These are phyloP conservation scores for Vombatus ursinus DNA, from an alignment of 2,113 vertebrate genomes.

Conservation along the genomic window DNA sequence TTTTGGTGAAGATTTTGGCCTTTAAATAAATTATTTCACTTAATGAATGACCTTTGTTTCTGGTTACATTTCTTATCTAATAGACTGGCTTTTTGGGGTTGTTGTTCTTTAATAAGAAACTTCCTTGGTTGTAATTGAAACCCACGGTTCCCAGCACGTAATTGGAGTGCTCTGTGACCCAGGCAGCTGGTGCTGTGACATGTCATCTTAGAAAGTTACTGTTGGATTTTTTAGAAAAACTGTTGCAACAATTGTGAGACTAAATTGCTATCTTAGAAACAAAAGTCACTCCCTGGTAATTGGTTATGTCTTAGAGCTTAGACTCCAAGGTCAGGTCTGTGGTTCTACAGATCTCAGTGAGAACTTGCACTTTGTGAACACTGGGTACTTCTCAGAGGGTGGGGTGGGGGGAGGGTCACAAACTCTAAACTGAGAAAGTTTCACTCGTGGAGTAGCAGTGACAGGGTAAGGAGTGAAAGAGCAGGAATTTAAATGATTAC, in stretches of 20 bases:
- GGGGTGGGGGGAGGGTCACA: background rate
- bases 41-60: background rate
- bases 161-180: background rate
- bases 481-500: background rate
- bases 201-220: background rate
- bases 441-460: background rate
- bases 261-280: background rate
- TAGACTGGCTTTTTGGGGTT: background rate
- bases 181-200: background rate
- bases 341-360: background rate
- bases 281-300: background rate
- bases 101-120: background rate
- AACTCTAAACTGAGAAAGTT: background rate
- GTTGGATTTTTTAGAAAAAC: background rate
- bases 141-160: background rate
- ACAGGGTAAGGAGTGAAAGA: background rate
- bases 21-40: background rate
- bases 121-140: background rate
- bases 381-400: background rate
- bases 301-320: background rate
- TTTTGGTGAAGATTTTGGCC: background rate
- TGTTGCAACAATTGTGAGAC: background rate
- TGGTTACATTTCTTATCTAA: background rate
- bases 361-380: background rate
- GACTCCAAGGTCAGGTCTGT: background rate